Base-by-base conservation (phyloP, 2,888 invertebrate genomes). In the Ormyrus labotus region DNA sequence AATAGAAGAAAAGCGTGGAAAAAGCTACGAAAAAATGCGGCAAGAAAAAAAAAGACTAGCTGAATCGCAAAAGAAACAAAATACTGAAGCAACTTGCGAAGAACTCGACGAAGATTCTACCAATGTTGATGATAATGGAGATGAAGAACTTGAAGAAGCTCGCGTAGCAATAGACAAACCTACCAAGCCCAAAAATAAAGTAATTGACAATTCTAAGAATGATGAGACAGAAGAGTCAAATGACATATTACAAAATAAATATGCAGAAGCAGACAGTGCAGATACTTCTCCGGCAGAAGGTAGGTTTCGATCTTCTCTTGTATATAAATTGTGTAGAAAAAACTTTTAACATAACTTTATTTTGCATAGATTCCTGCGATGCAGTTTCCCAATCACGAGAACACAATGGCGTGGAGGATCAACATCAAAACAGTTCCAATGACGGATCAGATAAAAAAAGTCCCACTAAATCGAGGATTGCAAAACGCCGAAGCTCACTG, bases 1-100 rank as follows among this genome's bases (percentile, higher is more conserved):
- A 75, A 86, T 90, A 76, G 91, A 92, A 65, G 89, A 89, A 50
- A 91, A 91, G 83, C 91, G 92, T 58, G 91, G 91, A 51, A 89
- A 89, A 75, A 91, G 91, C 85, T 91, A 91, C 47, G 90, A 90
- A 72, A 91, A 90, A 85, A 90, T 90, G 90, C 85, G 90, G 58
- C 88, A 88, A 71, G 90, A 91, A 71, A 91, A 90, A 70, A 89
- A 87, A 73, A 87, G 88, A 83, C 80, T 90, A 3, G 87, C 87
- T 19, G 90, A 90, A 78, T 87, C 85, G 2, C 90, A 89, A 77
- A 89, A 85, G 61, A 88, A 88, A 79, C 82, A 50, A 79, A 84
- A 60, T 80, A 78, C 13, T 58, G 74, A 82, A 81, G 74, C 63
- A 70, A 13, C 58, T 82, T 68, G 63, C 58, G 82, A 64, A 76